phyloP scores from a whole-genome alignment of 1,140 invertebrate genomes.

The Ceratina australensis region DNA sequence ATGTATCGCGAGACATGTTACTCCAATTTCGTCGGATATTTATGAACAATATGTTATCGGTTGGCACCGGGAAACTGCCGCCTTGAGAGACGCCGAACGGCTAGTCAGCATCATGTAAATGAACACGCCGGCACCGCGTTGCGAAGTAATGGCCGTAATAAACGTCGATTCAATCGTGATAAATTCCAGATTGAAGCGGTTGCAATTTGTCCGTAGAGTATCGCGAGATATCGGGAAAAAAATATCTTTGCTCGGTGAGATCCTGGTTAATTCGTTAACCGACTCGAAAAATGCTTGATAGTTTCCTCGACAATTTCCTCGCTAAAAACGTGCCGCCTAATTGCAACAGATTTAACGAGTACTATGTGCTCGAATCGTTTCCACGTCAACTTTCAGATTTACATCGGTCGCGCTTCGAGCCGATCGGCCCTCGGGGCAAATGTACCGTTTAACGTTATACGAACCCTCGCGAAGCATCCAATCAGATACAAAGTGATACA shows the following conservation, averaged over 20 bases:
- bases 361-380: too few relatives aligned
- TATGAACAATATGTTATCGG: slow-evolving; percentile 21
- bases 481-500: too few relatives aligned
- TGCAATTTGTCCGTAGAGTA: slow-evolving; percentile 11
- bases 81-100: slow-evolving; percentile 16
- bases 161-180: slow-evolving; percentile 31
- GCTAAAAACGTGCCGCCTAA: not conserved
- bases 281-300: not conserved
- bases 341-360: not conserved
- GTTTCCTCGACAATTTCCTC: not conserved
- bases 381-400: not conserved
- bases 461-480: too few relatives aligned
- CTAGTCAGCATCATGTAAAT: slow-evolving; percentile 19
- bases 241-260: too few relatives aligned
- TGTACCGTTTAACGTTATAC: too few relatives aligned
- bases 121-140: slow-evolving; percentile 19
- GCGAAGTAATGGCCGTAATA: slow-evolving; percentile 37
- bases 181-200: slow-evolving; percentile 19
- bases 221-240: too few relatives aligned
- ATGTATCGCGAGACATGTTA: not conserved
- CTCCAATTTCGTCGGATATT: slow-evolving; percentile 29
- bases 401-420: not conserved
- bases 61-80: not conserved
- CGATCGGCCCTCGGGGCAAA: too few relatives aligned
- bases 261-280: not conserved